Percentiles rank a stretch among this genome's conserved stretches.
Conservation (phyloP, 2,113 vertebrate genomes). For the Halichoeres trimaculatus region DNA sequence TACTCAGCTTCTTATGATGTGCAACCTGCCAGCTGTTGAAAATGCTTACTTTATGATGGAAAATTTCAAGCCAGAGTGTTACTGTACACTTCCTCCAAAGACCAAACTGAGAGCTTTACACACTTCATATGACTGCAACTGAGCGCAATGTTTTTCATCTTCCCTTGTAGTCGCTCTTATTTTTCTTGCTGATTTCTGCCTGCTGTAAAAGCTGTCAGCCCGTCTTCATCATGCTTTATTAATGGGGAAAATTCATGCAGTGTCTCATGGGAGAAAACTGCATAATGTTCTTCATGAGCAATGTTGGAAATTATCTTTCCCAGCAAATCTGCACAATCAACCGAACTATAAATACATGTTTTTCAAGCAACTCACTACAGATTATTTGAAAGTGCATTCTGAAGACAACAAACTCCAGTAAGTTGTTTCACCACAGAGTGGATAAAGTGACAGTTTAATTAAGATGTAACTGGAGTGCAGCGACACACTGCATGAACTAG, state of each 20-base stretch:
- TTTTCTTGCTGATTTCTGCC: slow-evolving; percentile 28
- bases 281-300: slow-evolving; percentile 9
- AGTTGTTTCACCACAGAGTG: neutral
- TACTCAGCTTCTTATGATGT: slow-evolving; percentile 14
- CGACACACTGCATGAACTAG: neutral
- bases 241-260: slow-evolving; percentile 4
- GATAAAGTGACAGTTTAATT: slow-evolving; percentile 11
- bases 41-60: slow-evolving; percentile 9
- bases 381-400: neutral
- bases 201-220: slow-evolving; percentile 37
- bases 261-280: slow-evolving; percentile 26
- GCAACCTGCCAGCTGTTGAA: slow-evolving; percentile 10
- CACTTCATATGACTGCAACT: neutral
- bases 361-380: neutral
- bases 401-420: neutral
- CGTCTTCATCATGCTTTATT: slow-evolving; percentile 19
- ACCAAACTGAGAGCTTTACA: slow-evolving; percentile 5
- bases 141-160: slow-evolving; percentile 16
- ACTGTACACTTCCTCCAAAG: neutral
- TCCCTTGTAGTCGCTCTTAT: neutral
- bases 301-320: slow-evolving; percentile 11
- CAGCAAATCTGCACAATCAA: slow-evolving; percentile 18
- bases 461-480: neutral
- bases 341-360: neutral
- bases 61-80: neutral